These are phyloP conservation scores for Engraulis encrasicolus DNA, from an alignment of 2,113 vertebrate genomes.

Conservation along the genomic window DNA sequence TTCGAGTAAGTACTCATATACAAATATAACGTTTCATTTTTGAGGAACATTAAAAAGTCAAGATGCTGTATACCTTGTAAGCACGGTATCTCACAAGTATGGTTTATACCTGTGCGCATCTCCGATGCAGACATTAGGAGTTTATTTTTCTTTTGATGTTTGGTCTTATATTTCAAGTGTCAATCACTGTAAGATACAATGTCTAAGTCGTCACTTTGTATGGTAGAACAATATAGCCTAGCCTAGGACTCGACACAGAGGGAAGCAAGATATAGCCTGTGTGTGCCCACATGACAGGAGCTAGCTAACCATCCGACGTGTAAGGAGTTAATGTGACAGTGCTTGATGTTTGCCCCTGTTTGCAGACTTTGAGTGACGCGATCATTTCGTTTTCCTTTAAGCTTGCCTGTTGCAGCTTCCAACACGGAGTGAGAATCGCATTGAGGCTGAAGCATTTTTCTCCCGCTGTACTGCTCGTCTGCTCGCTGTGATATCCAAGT, in stretches of 20 bases:
- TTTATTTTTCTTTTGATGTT: constrained; percentile 1
- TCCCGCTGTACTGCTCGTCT: constrained; percentile 48
- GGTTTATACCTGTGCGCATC: background rate
- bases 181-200: constrained; percentile 38
- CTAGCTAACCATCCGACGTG: constrained; percentile 71
- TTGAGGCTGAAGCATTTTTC: constrained; percentile 62
- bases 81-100: background rate
- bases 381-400: constrained; percentile 86
- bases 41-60: background rate
- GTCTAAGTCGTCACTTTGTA: constrained; percentile 48
- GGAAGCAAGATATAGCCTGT: constrained; percentile 63
- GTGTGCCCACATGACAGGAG: constrained; percentile 73
- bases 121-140: background rate
- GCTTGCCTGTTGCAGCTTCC: constrained; percentile 90
- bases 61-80: background rate
- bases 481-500: constrained; percentile 65
- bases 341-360: constrained; percentile 79
- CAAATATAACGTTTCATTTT: background rate
- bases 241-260: background rate
- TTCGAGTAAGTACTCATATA: constrained; percentile 68
- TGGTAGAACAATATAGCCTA: constrained; percentile 24
- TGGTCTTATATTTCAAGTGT: constrained; percentile 37
- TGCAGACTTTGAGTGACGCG: constrained; percentile 89
- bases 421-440: constrained; percentile 76
- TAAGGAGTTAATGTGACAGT: constrained; percentile 80